Percentiles rank a stretch among this genome's conserved stretches.
Evolutionary conservation across 2,888 invertebrate genomes (phyloP).

Genomic region (Philonicus albiceps): DNA sequence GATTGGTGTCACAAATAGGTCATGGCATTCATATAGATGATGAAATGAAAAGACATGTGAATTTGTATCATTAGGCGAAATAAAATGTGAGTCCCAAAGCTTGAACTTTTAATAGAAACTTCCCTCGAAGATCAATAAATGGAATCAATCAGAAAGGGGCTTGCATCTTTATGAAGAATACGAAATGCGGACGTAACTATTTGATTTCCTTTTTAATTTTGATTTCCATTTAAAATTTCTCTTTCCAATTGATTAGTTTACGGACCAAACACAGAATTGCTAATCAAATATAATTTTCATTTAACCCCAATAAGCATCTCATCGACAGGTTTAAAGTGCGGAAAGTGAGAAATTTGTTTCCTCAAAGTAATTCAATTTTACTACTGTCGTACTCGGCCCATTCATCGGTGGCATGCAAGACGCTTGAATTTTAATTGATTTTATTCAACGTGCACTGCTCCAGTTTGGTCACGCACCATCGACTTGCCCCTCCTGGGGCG

Average conservation of each 20-base stretch:
- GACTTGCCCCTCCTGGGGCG: not conserved
- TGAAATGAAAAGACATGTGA: not conserved
- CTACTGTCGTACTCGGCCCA: not conserved
- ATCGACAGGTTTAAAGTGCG: constrained; percentile 11
- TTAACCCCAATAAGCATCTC: not conserved
- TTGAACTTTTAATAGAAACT: not conserved
- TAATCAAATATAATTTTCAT: not conserved
- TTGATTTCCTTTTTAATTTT: not conserved
- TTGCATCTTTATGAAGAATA: not conserved
- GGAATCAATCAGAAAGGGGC: not conserved
- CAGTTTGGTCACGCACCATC: constrained; percentile 22
- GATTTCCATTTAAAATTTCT: not conserved
- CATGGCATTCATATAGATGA: not conserved
- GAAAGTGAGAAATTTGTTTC: not conserved
- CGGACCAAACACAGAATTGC: not conserved
- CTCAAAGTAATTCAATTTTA: not conserved
- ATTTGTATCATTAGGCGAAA: not conserved
- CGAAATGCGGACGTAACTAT: not conserved
- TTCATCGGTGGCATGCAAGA: not conserved
- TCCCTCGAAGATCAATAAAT: not conserved
- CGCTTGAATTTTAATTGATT: not conserved
- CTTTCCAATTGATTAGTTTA: not conserved
- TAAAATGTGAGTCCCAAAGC: not conserved
- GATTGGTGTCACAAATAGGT: not conserved
- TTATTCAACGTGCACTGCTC: not conserved